A percentile compares a stretch with the other conserved stretches of the same genome.
Conservation (phyloP, 2,797 vertebrate genomes). For the Nothura maculosa region DNA sequence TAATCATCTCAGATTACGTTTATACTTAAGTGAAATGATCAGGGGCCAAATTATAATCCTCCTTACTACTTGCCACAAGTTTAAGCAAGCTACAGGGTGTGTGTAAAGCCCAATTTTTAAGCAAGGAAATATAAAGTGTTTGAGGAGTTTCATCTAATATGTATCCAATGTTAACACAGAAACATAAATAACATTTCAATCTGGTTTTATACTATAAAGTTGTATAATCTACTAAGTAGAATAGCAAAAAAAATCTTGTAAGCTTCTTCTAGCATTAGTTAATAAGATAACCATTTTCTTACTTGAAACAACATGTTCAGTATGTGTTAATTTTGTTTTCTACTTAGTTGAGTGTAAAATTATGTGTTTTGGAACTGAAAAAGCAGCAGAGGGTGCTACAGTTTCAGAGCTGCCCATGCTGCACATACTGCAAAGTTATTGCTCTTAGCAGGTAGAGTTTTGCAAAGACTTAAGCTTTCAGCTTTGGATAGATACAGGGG, state of each 20-base stretch:
- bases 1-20: not conserved
- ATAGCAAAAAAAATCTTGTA: not conserved
- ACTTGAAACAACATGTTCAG: not conserved
- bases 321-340: not conserved
- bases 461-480: not conserved
- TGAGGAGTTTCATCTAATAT: not conserved
- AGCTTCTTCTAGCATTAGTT: not conserved
- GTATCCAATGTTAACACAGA: not conserved
- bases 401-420: constrained; percentile 70
- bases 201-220: not conserved
- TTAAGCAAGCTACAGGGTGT: not conserved
- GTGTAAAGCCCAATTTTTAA: not conserved
- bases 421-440: not conserved
- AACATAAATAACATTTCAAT: not conserved
- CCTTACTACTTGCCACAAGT: not conserved
- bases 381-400: constrained; percentile 83
- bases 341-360: not conserved
- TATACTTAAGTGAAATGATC: not conserved
- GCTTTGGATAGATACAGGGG: not conserved
- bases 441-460: not conserved
- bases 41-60: not conserved
- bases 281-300: not conserved
- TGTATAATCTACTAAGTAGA: not conserved
- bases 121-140: not conserved
- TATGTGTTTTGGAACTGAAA: constrained; percentile 47